phyloP scores from a whole-genome alignment of 2,797 vertebrate species.

The Phalanger gymnotis region DNA sequence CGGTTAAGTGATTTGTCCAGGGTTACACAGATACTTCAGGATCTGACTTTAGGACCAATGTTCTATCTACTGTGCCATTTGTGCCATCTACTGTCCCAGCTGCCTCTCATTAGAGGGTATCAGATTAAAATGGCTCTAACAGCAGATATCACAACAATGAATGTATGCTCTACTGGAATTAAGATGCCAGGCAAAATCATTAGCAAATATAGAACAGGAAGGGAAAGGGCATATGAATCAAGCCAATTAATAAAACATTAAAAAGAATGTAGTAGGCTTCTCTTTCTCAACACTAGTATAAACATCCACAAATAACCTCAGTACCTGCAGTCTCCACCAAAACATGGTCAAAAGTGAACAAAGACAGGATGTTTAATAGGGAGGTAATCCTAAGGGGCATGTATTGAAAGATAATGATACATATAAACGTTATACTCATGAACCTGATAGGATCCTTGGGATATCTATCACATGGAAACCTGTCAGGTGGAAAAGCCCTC shows the following conservation, averaged over 20 bases:
- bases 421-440: not conserved
- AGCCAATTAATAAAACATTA: not conserved
- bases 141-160: not conserved
- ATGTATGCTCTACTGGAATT: not conserved
- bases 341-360: not conserved
- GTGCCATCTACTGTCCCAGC: not conserved
- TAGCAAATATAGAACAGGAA: not conserved
- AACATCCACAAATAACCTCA: not conserved
- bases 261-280: not conserved
- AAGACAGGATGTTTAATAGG: not conserved
- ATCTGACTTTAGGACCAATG: not conserved
- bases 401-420: not conserved
- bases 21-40: not conserved
- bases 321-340: not conserved
- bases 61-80: not conserved
- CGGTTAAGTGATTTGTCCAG: not conserved
- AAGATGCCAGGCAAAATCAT: not conserved
- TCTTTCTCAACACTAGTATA: not conserved
- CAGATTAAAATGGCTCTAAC: not conserved
- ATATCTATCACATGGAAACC: not conserved
- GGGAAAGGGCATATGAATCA: not conserved
- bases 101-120: not conserved
- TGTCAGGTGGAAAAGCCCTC: not conserved
- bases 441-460: not conserved
- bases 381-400: not conserved